A percentile compares a stretch with the other conserved stretches of the same genome.
Evolutionary conservation across 2,113 vertebrate genomes (phyloP).

Genomic region (Meles meles): DNA sequence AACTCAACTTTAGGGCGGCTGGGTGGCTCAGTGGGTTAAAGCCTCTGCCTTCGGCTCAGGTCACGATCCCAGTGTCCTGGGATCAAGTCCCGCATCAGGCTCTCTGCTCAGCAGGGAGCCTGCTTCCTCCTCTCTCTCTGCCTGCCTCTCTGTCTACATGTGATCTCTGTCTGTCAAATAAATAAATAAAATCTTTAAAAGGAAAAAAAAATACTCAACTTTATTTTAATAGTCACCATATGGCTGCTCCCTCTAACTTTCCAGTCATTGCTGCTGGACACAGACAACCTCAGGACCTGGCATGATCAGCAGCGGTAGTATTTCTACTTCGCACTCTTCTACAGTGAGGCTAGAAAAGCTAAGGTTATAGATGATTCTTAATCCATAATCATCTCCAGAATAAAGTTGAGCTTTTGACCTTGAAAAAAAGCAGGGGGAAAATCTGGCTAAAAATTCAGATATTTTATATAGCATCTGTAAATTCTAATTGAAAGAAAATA

Average conservation of each 20-base stretch:
- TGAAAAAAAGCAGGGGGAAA: not conserved
- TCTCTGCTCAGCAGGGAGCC: no score
- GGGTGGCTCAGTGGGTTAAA: no score
- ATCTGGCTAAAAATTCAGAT: not conserved
- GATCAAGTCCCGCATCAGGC: no score
- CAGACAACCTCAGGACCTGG: not conserved
- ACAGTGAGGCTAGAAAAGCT: not conserved
- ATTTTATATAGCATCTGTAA: not conserved
- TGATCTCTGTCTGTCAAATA: no score
- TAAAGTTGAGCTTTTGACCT: not conserved
- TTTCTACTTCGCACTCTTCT: not conserved
- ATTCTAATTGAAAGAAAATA: not conserved
- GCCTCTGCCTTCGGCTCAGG: no score
- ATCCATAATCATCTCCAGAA: not conserved
- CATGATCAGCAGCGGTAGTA: not conserved
- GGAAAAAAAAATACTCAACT: no score
- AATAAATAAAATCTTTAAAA: no score
- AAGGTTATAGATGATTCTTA: not conserved
- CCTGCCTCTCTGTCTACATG: no score
- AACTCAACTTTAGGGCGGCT: not conserved
- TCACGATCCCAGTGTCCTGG: no score
- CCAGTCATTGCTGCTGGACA: not conserved
- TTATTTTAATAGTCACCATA: not conserved
- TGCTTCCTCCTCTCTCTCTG: no score
- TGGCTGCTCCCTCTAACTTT: not conserved